phyloP scores from a whole-genome alignment of 37 sponge, comb jelly and placozoan genomes.

The Chondrosia reniformis region DNA sequence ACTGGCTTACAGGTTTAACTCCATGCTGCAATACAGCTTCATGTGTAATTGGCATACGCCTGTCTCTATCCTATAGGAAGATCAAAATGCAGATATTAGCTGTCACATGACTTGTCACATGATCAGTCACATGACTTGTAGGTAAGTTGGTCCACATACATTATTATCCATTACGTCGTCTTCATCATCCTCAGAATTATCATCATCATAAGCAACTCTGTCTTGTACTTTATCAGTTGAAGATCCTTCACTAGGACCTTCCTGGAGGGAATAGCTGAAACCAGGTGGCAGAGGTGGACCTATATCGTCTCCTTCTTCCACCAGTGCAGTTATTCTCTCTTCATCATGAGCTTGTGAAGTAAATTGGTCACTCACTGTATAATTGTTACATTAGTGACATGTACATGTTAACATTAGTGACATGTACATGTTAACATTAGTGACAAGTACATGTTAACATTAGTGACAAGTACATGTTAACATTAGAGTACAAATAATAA shows the following conservation, averaged over 20 bases:
- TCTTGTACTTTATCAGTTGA: background rate
- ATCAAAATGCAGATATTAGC: background rate
- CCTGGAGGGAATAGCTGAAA: constrained; percentile 8
- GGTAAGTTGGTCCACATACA: no score
- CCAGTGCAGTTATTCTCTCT: background rate
- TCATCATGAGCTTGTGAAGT: background rate
- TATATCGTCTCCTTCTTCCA: constrained; percentile 28
- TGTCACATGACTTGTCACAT: background rate
- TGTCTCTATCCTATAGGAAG: constrained; percentile 28
- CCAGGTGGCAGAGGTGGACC: constrained; percentile 67
- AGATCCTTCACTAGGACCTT: background rate
- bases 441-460: background rate
- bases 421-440: background rate
- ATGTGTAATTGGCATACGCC: constrained; percentile 69
- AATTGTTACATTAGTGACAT: no score
- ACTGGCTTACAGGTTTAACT: constrained; percentile 52
- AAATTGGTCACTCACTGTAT: background rate
- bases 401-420: background rate
- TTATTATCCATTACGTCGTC: background rate
- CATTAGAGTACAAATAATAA: no score
- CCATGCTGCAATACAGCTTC: constrained; percentile 79
- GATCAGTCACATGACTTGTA: background rate
- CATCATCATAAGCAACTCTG: background rate
- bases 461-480: no score
- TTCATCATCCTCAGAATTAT: background rate